Evolutionary conservation across 64 coral and sea anemone genomes (phyloP).

Genomic region (Acropora tenuis): DNA sequence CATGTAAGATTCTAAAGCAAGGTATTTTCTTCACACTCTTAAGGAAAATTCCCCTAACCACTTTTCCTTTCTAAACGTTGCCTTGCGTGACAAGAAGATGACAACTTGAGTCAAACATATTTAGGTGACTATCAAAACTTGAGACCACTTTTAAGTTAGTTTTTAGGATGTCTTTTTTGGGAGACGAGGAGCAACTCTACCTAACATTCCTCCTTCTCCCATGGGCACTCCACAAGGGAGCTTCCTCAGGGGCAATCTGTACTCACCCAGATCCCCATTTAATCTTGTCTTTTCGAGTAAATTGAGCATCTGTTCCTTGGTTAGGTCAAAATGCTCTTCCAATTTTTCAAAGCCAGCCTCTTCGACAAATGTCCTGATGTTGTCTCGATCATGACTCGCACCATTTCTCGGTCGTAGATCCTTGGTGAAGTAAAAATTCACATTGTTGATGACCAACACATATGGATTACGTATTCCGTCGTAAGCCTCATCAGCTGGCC

Average conservation of each 20-base stretch:
- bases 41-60: too few relatives aligned
- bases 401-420: slow-evolving; percentile 70
- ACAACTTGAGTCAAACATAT: too few relatives aligned
- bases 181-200: too few relatives aligned
- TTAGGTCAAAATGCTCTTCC: slow-evolving; percentile 5
- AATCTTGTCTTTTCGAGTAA: slow-evolving; percentile 46
- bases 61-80: too few relatives aligned
- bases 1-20: too few relatives aligned
- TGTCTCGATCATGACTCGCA: slow-evolving; percentile 53
- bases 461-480: slow-evolving; percentile 87
- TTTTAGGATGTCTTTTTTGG: too few relatives aligned
- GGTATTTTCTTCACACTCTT: too few relatives aligned
- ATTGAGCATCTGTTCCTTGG: slow-evolving; percentile 33
- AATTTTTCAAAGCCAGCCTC: slow-evolving; percentile 68
- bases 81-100: too few relatives aligned
- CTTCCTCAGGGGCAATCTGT: too few relatives aligned
- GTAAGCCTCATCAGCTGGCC: slow-evolving; percentile 44
- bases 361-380: slow-evolving; percentile 63
- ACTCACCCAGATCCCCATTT: slow-evolving; percentile 37
- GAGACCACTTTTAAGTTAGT: too few relatives aligned
- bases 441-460: slow-evolving; percentile 84
- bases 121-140: too few relatives aligned
- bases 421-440: slow-evolving; percentile 54
- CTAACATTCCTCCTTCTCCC: too few relatives aligned
- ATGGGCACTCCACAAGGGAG: neutral